These are phyloP conservation scores for Passerculus sandwichensis DNA, from an alignment of 2,797 vertebrate genomes.

Conservation along the genomic window DNA sequence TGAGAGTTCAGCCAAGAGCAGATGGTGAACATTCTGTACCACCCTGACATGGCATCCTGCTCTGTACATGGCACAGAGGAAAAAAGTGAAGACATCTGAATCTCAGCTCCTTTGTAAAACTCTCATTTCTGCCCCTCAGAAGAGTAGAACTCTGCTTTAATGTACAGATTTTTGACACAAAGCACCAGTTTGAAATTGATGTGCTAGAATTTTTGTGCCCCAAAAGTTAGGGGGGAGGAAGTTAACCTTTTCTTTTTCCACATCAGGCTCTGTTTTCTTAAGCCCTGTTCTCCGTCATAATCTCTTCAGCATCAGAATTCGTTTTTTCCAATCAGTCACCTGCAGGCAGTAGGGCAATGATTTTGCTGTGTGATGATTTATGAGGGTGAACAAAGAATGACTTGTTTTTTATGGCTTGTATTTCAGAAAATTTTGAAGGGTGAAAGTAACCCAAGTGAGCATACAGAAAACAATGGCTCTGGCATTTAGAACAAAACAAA, in stretches of 20 bases:
- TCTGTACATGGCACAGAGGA: not conserved
- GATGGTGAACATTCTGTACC: not conserved
- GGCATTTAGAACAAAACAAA: not conserved
- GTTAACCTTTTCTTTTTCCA: not conserved
- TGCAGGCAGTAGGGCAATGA: not conserved
- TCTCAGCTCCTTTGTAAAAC: not conserved
- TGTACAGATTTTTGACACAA: not conserved
- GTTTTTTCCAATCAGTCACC: not conserved
- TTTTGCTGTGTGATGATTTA: not conserved
- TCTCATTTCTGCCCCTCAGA: not conserved
- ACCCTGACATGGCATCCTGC: not conserved
- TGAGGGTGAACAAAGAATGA: not conserved
- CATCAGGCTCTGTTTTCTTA: not conserved
- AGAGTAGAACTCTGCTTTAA: not conserved
- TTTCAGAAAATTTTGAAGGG: slow-evolving; percentile 8
- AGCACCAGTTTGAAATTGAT: not conserved
- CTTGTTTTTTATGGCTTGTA: not conserved
- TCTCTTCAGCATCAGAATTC: not conserved
- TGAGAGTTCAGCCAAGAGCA: not conserved
- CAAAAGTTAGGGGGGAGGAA: slow-evolving; percentile 3
- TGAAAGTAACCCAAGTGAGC: not conserved
- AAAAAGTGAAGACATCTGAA: not conserved
- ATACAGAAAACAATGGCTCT: not conserved
- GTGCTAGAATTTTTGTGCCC: not conserved
- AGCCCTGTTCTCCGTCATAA: not conserved